Evolutionary conservation across 1,140 invertebrate genomes (phyloP).

Genomic region (Himalopsyche phryganea): DNA sequence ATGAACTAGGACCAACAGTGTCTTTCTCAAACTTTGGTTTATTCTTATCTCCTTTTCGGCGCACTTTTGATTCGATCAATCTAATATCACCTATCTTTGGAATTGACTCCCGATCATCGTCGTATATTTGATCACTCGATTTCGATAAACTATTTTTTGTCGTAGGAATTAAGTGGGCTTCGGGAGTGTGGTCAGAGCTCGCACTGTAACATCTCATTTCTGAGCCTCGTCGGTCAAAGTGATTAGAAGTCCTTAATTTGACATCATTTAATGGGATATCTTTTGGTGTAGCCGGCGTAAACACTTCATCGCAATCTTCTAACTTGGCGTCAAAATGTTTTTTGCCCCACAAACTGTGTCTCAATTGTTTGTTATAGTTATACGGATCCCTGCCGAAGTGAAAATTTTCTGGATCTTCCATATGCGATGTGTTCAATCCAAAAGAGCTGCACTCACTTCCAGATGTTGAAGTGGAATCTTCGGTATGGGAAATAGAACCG

Average conservation of each 20-base stretch:
- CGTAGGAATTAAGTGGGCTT: conserved; percentile 47
- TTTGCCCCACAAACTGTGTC: conserved; percentile 51
- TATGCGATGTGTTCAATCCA: conserved; percentile 39
- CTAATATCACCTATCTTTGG: conserved; percentile 33
- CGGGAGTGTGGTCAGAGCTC: conserved; percentile 48
- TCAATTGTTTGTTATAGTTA: conserved; percentile 47
- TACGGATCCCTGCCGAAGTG: conserved; percentile 42
- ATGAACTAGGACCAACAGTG: conserved; percentile 54
- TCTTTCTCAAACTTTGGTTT: conserved; percentile 49
- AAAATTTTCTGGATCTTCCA: conserved; percentile 49
- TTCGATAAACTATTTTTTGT: conserved; percentile 47
- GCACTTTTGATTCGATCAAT: conserved; percentile 28
- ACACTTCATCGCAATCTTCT: conserved; percentile 47
- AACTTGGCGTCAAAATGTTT: conserved; percentile 35
- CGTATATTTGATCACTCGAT: conserved; percentile 54
- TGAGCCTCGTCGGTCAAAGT: conserved; percentile 25
- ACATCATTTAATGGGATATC: conserved; percentile 8
- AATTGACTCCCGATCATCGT: conserved; percentile 40
- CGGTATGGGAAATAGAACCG: conserved; percentile 44
- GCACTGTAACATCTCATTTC: conserved; percentile 52
- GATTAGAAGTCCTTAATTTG: conserved; percentile 16
- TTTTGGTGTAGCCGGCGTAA: conserved; percentile 40
- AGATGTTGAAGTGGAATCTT: conserved; percentile 50
- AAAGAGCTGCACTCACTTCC: conserved; percentile 55
- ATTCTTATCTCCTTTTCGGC: conserved; percentile 41